These are phyloP conservation scores for Drosophila siamana DNA, from an alignment of 2,888 invertebrate species.

Conservation along the genomic window DNA sequence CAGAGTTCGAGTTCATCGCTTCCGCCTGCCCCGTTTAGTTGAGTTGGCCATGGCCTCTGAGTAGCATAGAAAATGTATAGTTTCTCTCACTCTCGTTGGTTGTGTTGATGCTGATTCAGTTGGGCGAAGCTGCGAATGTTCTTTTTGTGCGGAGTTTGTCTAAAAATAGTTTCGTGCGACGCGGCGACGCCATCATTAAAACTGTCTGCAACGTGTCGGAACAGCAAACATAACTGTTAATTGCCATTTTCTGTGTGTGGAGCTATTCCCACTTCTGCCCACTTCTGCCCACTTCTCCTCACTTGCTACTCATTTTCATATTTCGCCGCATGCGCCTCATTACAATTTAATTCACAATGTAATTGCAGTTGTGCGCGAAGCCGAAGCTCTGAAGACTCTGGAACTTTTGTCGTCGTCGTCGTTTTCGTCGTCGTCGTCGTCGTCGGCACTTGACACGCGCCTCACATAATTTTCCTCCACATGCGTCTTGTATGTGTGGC, in stretches of 20 bases:
- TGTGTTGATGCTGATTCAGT: background rate
- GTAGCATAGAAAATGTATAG: background rate
- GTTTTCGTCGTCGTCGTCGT: conserved; percentile 46
- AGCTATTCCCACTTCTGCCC: conserved; percentile 9
- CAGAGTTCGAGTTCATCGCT: conserved; percentile 21
- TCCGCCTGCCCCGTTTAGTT: conserved; percentile 47
- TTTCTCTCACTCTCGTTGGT: background rate
- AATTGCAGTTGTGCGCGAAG: conserved; percentile 65
- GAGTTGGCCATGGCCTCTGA: conserved; percentile 24
- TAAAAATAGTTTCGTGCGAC: conserved; percentile 69
- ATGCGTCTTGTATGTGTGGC: conserved; percentile 27
- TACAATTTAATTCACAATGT: conserved; percentile 83
- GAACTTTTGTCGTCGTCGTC: conserved; percentile 49
- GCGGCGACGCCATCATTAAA: conserved; percentile 48
- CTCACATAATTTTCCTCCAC: conserved; percentile 64
- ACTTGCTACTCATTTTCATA: conserved; percentile 63
- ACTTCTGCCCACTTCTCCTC: background rate
- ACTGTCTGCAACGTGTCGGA: conserved; percentile 73
- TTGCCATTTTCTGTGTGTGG: conserved; percentile 67
- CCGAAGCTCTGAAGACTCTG: conserved; percentile 25
- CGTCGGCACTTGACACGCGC: conserved; percentile 80
- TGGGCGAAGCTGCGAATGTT: background rate
- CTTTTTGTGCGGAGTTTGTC: conserved; percentile 36
- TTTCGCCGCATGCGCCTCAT: conserved; percentile 79
- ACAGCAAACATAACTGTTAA: conserved; percentile 81